Evolutionary conservation across 2,888 invertebrate genomes (phyloP).

Genomic region (Habroteleia sp.): DNA sequence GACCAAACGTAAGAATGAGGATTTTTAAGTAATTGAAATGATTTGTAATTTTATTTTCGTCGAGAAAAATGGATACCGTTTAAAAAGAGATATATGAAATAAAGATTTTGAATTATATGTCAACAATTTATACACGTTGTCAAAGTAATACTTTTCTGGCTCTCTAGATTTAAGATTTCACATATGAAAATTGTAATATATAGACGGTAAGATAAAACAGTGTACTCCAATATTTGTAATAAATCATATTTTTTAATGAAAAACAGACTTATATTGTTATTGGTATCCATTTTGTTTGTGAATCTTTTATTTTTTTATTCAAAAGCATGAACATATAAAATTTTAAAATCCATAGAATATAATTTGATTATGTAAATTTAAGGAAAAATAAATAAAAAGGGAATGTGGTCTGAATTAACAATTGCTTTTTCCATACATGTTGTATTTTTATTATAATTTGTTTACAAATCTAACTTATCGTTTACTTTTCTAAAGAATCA

Average conservation of each 20-base stretch:
- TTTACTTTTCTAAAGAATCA: slow-evolving; percentile 9
- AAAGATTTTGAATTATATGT: too few relatives aligned
- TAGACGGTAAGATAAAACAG: slow-evolving; percentile 19
- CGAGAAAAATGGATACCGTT: too few relatives aligned
- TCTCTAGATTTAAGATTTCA: slow-evolving; percentile 30
- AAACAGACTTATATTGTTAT: too few relatives aligned
- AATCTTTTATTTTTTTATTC: too few relatives aligned
- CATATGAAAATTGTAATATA: slow-evolving; percentile 37
- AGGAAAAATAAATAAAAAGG: neutral
- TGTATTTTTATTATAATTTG: slow-evolving; percentile 72
- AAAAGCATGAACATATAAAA: too few relatives aligned
- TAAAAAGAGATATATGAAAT: too few relatives aligned
- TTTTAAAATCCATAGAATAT: too few relatives aligned
- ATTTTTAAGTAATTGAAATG: too few relatives aligned
- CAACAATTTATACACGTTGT: too few relatives aligned
- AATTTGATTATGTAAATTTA: neutral
- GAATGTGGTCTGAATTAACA: slow-evolving; percentile 35
- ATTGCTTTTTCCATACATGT: slow-evolving; percentile 68
- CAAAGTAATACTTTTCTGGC: neutral
- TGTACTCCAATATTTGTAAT: slow-evolving; percentile 38
- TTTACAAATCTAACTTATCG: slow-evolving; percentile 32
- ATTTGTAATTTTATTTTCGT: too few relatives aligned
- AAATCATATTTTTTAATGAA: slow-evolving; percentile 35
- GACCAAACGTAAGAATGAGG: too few relatives aligned
- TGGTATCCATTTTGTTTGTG: too few relatives aligned